These are phyloP conservation scores for Antechinus flavipes DNA, from an alignment of 2,113 vertebrate species.

Conservation along the genomic window DNA sequence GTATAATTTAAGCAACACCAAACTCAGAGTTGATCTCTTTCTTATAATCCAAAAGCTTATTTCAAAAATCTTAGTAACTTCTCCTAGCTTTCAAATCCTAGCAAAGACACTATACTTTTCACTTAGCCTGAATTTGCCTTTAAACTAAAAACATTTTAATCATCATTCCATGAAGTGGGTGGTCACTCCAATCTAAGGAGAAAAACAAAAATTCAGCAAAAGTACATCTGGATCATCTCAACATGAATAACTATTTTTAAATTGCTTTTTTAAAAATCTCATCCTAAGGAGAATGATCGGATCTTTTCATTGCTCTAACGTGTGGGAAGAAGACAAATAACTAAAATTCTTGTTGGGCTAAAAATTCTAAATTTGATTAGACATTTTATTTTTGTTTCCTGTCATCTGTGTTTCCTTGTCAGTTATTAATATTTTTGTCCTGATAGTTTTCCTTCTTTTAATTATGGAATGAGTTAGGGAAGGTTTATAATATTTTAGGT, in stretches of 20 bases:
- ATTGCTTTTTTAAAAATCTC: constrained; percentile 19
- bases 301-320: constrained; percentile 37
- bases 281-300: constrained; percentile 5
- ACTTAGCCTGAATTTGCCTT: constrained; percentile 4
- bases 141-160: constrained; percentile 16
- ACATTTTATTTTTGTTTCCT: constrained; percentile 23
- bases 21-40: not conserved
- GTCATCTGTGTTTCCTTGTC: not conserved
- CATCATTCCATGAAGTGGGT: not conserved
- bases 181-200: not conserved
- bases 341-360: constrained; percentile 27
- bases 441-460: not conserved
- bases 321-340: constrained; percentile 52
- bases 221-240: constrained; percentile 57
- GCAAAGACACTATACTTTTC: not conserved
- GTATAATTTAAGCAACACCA: not conserved
- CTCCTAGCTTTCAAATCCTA: not conserved
- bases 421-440: not conserved
- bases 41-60: constrained; percentile 27
- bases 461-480: not conserved
- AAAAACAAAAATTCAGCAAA: not conserved
- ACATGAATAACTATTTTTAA: constrained; percentile 12
- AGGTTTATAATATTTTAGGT: not conserved
- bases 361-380: not conserved
- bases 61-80: not conserved